These are phyloP conservation scores for Hermatobates lingyangjiaoensis DNA, from an alignment of 1,140 invertebrate species.

Conservation along the genomic window DNA sequence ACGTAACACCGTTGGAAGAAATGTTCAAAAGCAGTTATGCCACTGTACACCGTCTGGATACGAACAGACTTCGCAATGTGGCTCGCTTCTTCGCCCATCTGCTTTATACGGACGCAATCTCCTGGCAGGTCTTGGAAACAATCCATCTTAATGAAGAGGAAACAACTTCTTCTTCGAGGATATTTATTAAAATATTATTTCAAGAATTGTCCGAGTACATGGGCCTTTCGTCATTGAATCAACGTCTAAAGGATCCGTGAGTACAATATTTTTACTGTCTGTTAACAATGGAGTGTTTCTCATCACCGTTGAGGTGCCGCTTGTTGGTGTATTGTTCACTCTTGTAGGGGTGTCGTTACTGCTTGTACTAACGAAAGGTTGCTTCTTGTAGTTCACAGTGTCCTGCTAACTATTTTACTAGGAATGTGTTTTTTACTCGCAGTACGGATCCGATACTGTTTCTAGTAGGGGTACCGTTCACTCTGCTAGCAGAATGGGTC, in stretches of 20 bases:
- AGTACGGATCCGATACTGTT: no score
- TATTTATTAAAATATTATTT: constrained; percentile 96
- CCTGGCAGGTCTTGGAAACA: constrained; percentile 72
- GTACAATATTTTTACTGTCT: constrained; percentile 21
- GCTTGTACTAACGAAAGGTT: no score
- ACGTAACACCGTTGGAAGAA: constrained; percentile 79
- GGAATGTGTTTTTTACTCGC: no score
- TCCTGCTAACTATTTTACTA: neutral
- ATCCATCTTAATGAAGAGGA: constrained; percentile 92
- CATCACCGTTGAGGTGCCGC: no score
- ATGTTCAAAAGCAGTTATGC: constrained; percentile 92
- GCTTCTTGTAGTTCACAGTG: no score
- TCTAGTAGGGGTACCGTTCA: no score
- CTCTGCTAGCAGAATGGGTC: no score
- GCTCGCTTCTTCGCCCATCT: constrained; percentile 96
- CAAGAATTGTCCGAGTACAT: constrained; percentile 93
- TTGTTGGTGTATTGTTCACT: no score
- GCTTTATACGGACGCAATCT: constrained; percentile 89
- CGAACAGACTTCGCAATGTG: constrained; percentile 92
- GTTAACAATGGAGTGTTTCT: no score
- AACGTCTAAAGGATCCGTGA: constrained; percentile 69
- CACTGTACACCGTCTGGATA: constrained; percentile 83
- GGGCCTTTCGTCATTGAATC: constrained; percentile 80
- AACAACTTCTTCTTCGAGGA: constrained; percentile 88
- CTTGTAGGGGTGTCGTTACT: no score